Evolutionary conservation across 2,888 invertebrate genomes (phyloP), one percentile per base, ranked within the genome.

Genomic region (Prosapia bicincta): DNA sequence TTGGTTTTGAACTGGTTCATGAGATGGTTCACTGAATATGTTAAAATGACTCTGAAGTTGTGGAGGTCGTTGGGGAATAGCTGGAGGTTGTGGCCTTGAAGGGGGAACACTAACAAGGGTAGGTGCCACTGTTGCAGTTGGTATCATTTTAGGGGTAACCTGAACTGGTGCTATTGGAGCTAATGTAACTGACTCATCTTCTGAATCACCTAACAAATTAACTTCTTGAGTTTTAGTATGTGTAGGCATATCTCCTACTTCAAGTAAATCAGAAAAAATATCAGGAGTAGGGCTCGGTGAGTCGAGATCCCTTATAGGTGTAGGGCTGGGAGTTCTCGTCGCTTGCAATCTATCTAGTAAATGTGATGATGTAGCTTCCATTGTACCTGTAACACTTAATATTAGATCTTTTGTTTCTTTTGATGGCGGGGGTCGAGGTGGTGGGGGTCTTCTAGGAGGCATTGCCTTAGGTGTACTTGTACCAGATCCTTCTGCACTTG

Each of bases 301-400:
- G 83, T 94, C 94, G 10, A 93, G 86, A 81, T 93, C 93, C 66
- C 92, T 87, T 86, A 93, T 93, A 10, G 94, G 91, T 0, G 95
- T 93, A 0, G 96, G 96, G 84, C 95, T 95, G 0, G 96, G 96
- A 0, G 94, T 94, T 79, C 95, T 89, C 0, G 95, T 95, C 5
- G 92, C 93, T 72, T 95, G 93, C 78, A 95, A 90, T 77, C 95
- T 90, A 80, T 95, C 94, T 75, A 96, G 85, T 72, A 96, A 86
- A 83, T 94, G 92, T 3, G 93, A 92, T 81, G 95, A 95, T 0
- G 95, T 93, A 71, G 94, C 93, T 82, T 96, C 95, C 91, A 96
- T 90, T 75, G 94, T 94, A 1, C 94, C 95, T 43, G 96, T 95
- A 0, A 96, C 95, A 32, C 93, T 93, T 80, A 93, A 88, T 69